Conservation (phyloP, 2,113 vertebrate genomes). For the Morone chrysops region DNA sequence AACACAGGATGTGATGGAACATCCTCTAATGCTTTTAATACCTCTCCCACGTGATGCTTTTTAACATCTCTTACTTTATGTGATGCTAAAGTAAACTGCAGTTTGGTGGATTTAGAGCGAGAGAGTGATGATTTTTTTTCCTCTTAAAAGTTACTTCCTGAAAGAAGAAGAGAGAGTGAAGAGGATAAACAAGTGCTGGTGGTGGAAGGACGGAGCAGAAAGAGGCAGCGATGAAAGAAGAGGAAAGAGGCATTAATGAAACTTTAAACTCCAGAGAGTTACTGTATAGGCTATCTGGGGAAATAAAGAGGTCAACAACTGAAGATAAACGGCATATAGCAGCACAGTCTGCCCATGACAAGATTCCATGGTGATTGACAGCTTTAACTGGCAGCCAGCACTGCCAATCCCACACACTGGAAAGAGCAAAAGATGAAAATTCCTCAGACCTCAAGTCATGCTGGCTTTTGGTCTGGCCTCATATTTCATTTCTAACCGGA, state of each 20-base stretch:
- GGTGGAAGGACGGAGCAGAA: neutral
- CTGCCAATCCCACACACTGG: constrained; percentile 22
- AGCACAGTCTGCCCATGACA: neutral
- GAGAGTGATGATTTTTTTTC: neutral
- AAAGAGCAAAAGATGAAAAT: constrained; percentile 22
- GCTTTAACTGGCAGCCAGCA: neutral
- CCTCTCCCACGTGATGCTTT: constrained; percentile 8
- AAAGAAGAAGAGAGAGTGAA: neutral
- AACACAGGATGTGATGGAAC: constrained; percentile 52
- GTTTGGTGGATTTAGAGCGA: neutral
- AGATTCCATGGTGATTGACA: neutral
- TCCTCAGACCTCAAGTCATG: constrained; percentile 6
- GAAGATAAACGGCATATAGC: no score
- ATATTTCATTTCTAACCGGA: neutral
- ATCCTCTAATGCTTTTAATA: constrained; percentile 35
- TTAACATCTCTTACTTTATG: neutral
- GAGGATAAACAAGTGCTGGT: neutral
- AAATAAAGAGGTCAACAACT: neutral
- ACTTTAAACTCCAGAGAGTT: neutral
- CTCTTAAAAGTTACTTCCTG: neutral
- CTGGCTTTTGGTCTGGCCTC: neutral
- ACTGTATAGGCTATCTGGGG: neutral
- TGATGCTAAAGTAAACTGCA: neutral
- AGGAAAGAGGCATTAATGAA: neutral
- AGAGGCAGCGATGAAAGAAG: no score